Evolutionary conservation across 1,140 invertebrate genomes (phyloP).

Genomic region (Temnothorax curvispinosus): DNA sequence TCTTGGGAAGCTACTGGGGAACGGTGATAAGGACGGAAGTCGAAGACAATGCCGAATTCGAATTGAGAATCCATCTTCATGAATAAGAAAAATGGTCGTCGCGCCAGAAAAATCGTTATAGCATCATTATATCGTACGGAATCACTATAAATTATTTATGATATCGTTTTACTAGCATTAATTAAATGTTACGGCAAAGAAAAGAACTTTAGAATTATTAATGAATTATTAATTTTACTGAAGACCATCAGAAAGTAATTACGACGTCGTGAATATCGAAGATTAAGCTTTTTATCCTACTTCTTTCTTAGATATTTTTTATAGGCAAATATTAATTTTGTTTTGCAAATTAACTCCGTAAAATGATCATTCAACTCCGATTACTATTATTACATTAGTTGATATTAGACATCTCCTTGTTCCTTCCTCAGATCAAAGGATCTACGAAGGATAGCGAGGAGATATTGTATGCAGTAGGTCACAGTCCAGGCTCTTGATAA

Average conservation of each 20-base stretch:
- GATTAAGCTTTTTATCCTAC: not conserved
- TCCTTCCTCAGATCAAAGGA: constrained; percentile 39
- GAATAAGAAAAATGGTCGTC: constrained; percentile 45
- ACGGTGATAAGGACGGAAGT: constrained; percentile 65
- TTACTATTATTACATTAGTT: constrained; percentile 41
- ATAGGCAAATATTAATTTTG: not conserved
- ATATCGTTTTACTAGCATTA: not conserved
- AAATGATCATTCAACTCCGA: not conserved
- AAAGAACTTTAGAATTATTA: not conserved
- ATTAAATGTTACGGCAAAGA: not conserved
- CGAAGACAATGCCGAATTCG: constrained; percentile 65
- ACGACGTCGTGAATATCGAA: not conserved
- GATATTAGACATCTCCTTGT: constrained; percentile 16
- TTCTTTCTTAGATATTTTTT: not conserved
- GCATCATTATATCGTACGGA: not conserved
- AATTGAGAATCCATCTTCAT: constrained; percentile 59
- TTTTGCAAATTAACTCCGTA: not conserved
- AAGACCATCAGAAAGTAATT: not conserved
- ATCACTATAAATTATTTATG: not conserved
- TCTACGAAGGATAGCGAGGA: constrained; percentile 27
- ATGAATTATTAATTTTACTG: not conserved
- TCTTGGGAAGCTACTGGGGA: constrained; percentile 59
- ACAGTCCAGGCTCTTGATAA: constrained; percentile 48
- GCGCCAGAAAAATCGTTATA: not conserved
- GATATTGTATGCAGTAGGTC: constrained; percentile 47